A percentile compares a stretch with the other conserved stretches of the same genome.
phyloP scores from a whole-genome alignment of 2,797 vertebrate genomes.

The Macroramphosus scolopax region DNA sequence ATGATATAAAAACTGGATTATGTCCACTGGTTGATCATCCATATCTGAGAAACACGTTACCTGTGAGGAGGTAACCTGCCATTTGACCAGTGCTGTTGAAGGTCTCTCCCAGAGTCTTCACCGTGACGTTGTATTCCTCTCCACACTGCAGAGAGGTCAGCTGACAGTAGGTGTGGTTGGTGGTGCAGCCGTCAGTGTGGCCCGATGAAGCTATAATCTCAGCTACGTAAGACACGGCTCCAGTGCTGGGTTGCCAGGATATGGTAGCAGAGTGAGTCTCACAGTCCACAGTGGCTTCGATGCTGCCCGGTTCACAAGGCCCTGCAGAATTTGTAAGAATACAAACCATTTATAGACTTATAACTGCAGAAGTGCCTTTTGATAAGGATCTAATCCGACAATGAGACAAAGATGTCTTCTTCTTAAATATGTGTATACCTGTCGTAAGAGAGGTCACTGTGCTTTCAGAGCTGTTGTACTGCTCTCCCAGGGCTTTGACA shows the following conservation, averaged over 20 bases:
- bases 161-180: conserved; percentile 62
- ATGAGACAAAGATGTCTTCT: no score
- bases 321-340: conserved; percentile 38
- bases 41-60: conserved; percentile 51
- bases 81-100: conserved; percentile 67
- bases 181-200: conserved; percentile 46
- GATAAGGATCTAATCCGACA: no score
- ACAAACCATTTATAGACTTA: background rate
- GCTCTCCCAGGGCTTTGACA: conserved; percentile 58
- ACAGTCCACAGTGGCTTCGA: conserved; percentile 60
- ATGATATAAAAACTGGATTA: no score
- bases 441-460: conserved; percentile 15
- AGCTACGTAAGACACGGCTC: conserved; percentile 52
- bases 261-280: conserved; percentile 32
- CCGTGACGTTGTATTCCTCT: conserved; percentile 61
- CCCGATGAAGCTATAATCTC: conserved; percentile 39
- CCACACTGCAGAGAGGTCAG: conserved; percentile 63
- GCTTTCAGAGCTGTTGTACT: conserved; percentile 64
- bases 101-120: conserved; percentile 50
- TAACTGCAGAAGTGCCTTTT: no score
- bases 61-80: conserved; percentile 64
- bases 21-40: no score
- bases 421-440: conserved; percentile 49
- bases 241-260: conserved; percentile 64
- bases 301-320: conserved; percentile 58